phyloP scores from a whole-genome alignment of 2,888 invertebrate species.

The Nomada ruficornis region DNA sequence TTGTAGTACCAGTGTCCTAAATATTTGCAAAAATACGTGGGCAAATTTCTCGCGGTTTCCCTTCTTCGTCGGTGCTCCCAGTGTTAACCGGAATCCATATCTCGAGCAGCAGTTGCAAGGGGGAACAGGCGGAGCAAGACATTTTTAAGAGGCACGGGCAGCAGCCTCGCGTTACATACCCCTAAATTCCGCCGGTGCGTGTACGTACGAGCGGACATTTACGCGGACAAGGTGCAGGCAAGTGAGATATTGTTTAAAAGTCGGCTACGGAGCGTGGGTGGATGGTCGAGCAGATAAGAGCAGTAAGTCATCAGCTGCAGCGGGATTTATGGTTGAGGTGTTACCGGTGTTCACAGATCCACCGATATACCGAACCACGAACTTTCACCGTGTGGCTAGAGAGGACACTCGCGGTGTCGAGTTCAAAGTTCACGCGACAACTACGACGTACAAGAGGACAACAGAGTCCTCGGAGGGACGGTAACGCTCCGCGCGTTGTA shows the following conservation, averaged over 20 bases:
- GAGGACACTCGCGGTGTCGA: conserved; percentile 9
- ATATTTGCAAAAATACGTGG: too few species aligned
- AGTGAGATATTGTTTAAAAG: conserved; percentile 64
- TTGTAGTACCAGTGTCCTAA: too few species aligned
- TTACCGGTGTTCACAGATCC: conserved; percentile 42
- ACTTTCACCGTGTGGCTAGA: conserved; percentile 47
- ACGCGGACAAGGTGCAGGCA: conserved; percentile 40
- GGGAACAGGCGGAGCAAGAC: conserved; percentile 21
- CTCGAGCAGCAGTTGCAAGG: too few species aligned
- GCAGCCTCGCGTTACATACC: conserved; percentile 26
- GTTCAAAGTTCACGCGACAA: conserved; percentile 48
- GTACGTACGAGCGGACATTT: conserved; percentile 38
- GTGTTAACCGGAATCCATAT: background rate
- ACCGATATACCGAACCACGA: conserved; percentile 39
- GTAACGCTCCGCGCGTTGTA: background rate
- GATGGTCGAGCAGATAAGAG: conserved; percentile 54
- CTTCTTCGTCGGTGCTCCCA: too few species aligned
- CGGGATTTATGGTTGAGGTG: conserved; percentile 51
- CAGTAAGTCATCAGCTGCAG: conserved; percentile 54
- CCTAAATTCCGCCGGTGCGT: conserved; percentile 40
- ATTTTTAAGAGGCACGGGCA: conserved; percentile 36
- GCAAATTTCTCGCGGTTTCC: too few species aligned
- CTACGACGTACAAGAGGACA: background rate
- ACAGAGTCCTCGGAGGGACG: too few species aligned
- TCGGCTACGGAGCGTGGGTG: conserved; percentile 55